Evolutionary conservation across 2,888 invertebrate species (phyloP), one percentile per base, ranked within the genome.

Genomic region (Shargacucullia verbasci): DNA sequence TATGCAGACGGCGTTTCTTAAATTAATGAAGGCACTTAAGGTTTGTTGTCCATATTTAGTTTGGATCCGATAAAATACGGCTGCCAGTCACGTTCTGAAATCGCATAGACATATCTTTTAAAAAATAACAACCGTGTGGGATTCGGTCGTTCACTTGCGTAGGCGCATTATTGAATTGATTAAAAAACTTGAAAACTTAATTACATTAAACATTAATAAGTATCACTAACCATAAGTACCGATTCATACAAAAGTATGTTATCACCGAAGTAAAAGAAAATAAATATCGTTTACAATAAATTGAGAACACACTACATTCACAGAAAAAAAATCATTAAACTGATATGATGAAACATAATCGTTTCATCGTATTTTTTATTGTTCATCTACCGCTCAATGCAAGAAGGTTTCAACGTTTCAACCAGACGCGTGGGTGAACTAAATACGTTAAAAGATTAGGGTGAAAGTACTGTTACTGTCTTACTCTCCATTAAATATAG

Each of bases 81-180:
- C 35, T 43, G 9, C 20, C 45, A 57, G 47, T 67, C 59, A 60
- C 55, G 59, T 60, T 61, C 53, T 44, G 40, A 56, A 59, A 77
- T 79, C 74, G 60, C 63, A 45, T 55, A 45, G 39, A 62, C 43
- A 50, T 35, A 41, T 60, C 8, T 45, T 58, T 48, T 59, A 34
- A 80, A 76, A 80, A 70, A 76, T 73, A 71, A 68, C 78, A 68
- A 56, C 54, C 48, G 72, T 49, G 64, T 70, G 73, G 68, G 73
- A 49, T 63, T 66, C 49, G 73, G 73, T 75, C 79, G 63, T 80
- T 83, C 73, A 79, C 81, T 72, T 75, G 76, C 69, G 79, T 81
- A 68, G 83, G 83, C 62, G 74, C 70, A 59, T 57, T 54, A 41
- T 55, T 54, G 29, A 57, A 43, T 56, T 9, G 14, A 52, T 38